Evolutionary conservation across 1,140 invertebrate species (phyloP).

Genomic region (Eurosta solidaginis): DNA sequence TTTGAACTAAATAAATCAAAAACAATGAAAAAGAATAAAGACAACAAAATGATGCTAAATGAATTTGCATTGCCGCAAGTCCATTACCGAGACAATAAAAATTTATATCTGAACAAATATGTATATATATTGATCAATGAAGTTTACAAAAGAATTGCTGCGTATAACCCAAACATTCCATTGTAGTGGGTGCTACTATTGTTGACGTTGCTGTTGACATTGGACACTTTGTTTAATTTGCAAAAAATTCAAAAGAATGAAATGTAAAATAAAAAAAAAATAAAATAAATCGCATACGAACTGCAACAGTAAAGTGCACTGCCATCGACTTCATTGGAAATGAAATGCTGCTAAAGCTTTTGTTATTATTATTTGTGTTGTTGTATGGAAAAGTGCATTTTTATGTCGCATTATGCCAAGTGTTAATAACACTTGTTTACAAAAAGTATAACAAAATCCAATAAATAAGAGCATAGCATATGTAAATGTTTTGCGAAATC

Average conservation of each 20-base stretch:
- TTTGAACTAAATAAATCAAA: background rate
- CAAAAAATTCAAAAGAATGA: background rate
- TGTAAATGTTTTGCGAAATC: background rate
- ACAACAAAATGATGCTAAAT: background rate
- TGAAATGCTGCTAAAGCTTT: background rate
- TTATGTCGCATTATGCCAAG: constrained; percentile 21
- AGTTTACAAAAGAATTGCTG: background rate
- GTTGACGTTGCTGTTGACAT: constrained; percentile 25
- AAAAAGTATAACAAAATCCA: background rate
- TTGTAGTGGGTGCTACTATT: constrained; percentile 21
- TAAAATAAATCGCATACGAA: background rate
- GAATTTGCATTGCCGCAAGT: background rate
- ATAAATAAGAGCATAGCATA: background rate
- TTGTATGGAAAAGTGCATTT: constrained; percentile 26
- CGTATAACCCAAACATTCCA: background rate
- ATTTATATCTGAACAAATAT: too few relatives aligned
- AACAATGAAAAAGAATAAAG: constrained; percentile 10
- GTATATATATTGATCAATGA: background rate
- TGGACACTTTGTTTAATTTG: constrained; percentile 27
- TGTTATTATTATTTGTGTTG: background rate
- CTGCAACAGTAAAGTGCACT: constrained; percentile 4
- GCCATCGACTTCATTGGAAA: background rate
- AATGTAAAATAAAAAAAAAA: background rate
- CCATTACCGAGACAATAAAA: background rate
- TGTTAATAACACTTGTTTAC: background rate